A percentile compares a stretch with the other conserved stretches of the same genome.
Conservation (phyloP, 1,140 invertebrate genomes). For the Druon quercuslanigerum region DNA sequence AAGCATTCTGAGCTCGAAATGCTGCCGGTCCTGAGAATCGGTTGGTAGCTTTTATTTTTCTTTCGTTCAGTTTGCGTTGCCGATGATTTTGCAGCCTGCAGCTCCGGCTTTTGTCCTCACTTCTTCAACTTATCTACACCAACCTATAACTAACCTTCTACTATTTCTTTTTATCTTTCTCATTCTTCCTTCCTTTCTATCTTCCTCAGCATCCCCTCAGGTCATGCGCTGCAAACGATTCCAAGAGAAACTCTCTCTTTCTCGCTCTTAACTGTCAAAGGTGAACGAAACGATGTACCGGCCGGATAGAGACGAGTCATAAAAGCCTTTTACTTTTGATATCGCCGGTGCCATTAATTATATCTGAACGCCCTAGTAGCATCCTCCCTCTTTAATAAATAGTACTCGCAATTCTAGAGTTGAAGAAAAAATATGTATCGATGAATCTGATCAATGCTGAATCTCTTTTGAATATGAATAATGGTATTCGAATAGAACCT, state of each 20-base stretch:
- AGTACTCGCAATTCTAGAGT: too few relatives aligned
- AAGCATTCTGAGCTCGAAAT: conserved; percentile 34
- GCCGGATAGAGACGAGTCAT: too few relatives aligned
- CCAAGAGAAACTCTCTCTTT: neutral
- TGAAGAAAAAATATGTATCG: too few relatives aligned
- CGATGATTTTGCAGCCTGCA: neutral
- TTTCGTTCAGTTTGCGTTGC: conserved; percentile 21
- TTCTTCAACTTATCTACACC: conserved; percentile 29
- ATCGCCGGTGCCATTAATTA: too few relatives aligned
- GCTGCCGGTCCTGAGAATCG: conserved; percentile 15
- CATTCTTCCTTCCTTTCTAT: neutral
- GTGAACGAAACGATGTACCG: neutral
- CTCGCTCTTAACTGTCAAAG: neutral
- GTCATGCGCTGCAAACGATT: too few relatives aligned
- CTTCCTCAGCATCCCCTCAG: neutral
- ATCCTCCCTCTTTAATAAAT: too few relatives aligned
- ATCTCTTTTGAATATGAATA: too few relatives aligned
- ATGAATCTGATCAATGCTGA: too few relatives aligned
- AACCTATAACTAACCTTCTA: conserved; percentile 11
- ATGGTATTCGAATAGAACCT: too few relatives aligned
- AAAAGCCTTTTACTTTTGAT: too few relatives aligned
- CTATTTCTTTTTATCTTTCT: conserved; percentile 3
- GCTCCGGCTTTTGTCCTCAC: conserved; percentile 26
- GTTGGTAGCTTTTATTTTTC: conserved; percentile 18
- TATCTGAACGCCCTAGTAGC: too few relatives aligned